Evolutionary conservation across 1,140 invertebrate species (phyloP).

Genomic region (Dreissena polymorpha): DNA sequence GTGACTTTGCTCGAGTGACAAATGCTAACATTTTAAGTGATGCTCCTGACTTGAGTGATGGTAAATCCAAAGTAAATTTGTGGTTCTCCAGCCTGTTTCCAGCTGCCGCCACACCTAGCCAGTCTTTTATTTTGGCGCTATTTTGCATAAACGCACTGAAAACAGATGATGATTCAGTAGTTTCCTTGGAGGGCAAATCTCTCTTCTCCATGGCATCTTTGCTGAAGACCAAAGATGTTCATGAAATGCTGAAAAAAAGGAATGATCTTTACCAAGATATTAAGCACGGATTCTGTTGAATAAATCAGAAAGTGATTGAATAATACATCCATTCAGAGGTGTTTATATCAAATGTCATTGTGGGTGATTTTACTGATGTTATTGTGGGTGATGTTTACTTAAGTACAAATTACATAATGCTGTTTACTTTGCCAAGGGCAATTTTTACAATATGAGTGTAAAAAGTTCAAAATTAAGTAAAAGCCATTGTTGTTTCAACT

Average conservation of each 20-base stretch:
- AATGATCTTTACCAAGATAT: conserved; percentile 65
- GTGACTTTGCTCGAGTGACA: conserved; percentile 51
- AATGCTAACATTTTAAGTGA: conserved; percentile 18
- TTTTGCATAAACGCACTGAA: conserved; percentile 43
- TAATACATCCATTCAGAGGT: neutral
- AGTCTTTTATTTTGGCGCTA: conserved; percentile 74
- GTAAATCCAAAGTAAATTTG: conserved; percentile 61
- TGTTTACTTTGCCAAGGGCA: neutral
- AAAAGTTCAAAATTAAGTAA: neutral
- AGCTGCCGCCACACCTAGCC: conserved; percentile 66
- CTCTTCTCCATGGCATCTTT: conserved; percentile 70
- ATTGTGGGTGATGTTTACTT: no score
- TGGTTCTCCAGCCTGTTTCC: conserved; percentile 79
- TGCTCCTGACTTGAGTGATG: conserved; percentile 17
- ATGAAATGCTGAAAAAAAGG: conserved; percentile 72
- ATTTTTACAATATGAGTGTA: no score
- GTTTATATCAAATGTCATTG: neutral
- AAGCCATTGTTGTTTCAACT: neutral
- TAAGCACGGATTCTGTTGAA: neutral
- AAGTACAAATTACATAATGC: neutral
- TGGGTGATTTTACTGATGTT: neutral
- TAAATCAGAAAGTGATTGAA: neutral
- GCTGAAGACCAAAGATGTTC: conserved; percentile 69
- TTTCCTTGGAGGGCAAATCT: neutral
- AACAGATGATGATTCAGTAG: conserved; percentile 26